Base-by-base conservation (phyloP, 2,797 vertebrate genomes). In the Molossus molossus region DNA sequence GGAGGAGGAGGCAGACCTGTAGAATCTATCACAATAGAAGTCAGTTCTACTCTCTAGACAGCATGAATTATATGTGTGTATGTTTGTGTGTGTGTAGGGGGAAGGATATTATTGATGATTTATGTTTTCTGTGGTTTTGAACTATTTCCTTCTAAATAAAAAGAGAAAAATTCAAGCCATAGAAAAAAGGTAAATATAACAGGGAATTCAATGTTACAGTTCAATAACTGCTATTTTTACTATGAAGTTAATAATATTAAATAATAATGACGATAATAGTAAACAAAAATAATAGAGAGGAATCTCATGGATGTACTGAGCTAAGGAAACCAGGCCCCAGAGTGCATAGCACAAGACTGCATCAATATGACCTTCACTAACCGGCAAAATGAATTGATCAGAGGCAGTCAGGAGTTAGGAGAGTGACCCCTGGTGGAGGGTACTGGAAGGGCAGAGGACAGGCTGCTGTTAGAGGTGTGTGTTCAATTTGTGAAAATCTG, bases 101-200 rank as follows among this genome's bases (percentile, higher is more conserved):
- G 3, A 37, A 4, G 14, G 5, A 5, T n/a, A 27, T 80, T 72
- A 37, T 18, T 80, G 58, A 62, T 62, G 2, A 72, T 75, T 69
- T 89, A 55, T 83, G 21, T 11, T 75, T 94, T 93, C 40, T 62
- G 20, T 85, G 7, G 14, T 11, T 96, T 72, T 55, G 6, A 67
- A 50, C 67, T 73, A 85, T 77, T 87, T 93, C 77, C 18, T 75
- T 73, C 27, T 83, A 62, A 79, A 64, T 62, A 53, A 87, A 87
- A 92, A n/a, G 15, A 79, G 21, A 88, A 85, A 92, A 86, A 89
- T 64, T 45, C 14, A 72, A 87, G 83, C 9, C 64, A 29, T 53
- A 83, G 20, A 50, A 40, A 75, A 53, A n/a, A 79, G 64, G 18
- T 21, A 58, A 81, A 70, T 73, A 50, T 64, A 85, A 64, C 20